A percentile compares a stretch with the other conserved stretches of the same genome.
Evolutionary conservation across 2,888 invertebrate genomes (phyloP).

Genomic region (Biston stratarius): DNA sequence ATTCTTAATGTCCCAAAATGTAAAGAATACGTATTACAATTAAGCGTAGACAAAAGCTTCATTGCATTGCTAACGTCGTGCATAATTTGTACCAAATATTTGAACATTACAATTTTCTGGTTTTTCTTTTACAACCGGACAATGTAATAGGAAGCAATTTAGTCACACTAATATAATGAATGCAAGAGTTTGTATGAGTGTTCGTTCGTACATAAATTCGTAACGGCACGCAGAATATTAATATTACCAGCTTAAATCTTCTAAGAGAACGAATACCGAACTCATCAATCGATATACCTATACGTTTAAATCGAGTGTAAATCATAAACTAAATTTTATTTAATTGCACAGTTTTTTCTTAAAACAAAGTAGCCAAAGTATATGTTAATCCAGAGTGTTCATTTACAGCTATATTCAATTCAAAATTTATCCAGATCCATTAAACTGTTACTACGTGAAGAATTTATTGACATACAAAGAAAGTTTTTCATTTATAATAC

Average conservation of each 20-base stretch:
- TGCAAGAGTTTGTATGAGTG: background rate
- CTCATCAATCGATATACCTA: no score
- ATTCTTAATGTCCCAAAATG: constrained; percentile 1
- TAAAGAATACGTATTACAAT: background rate
- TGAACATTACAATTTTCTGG: background rate
- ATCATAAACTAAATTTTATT: no score
- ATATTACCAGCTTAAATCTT: background rate
- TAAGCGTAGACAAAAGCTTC: constrained; percentile 8
- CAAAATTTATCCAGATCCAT: no score
- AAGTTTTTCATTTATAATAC: no score
- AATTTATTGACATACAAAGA: no score
- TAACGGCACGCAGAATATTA: background rate
- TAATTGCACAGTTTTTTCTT: no score
- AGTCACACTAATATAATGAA: background rate
- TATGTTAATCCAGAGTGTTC: no score
- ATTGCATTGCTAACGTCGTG: constrained; percentile 1
- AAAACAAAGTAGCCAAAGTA: no score
- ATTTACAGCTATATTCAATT: no score
- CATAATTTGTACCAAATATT: background rate
- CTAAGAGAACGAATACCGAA: no score
- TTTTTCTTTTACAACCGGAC: constrained; percentile 6
- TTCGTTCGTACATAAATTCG: background rate
- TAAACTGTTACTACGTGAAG: no score
- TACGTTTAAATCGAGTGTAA: no score
- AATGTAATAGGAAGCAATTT: constrained; percentile 1